phyloP scores from a whole-genome alignment of 2,888 invertebrate genomes.

The Acanthosepion pharaonis region DNA sequence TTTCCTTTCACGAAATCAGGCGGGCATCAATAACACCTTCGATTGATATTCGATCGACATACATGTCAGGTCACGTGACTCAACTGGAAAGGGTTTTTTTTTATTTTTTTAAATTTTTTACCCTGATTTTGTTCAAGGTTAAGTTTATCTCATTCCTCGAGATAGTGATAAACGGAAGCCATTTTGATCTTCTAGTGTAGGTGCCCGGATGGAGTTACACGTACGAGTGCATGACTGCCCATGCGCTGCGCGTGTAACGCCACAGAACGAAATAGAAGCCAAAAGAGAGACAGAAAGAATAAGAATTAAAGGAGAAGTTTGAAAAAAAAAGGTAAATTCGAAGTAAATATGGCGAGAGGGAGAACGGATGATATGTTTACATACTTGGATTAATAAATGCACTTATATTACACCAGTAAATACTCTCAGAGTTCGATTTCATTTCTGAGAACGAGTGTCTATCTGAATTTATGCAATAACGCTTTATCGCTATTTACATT shows the following conservation, averaged over 20 bases:
- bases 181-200: not conserved
- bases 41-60: constrained; percentile 33
- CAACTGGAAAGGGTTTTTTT: not conserved
- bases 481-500: too few relatives aligned
- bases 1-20: not conserved
- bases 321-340: not conserved
- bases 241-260: not conserved
- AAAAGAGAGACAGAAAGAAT: not conserved
- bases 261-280: not conserved
- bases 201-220: not conserved
- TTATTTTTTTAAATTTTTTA: not conserved
- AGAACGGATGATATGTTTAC: not conserved
- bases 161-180: not conserved
- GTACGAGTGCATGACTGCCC: not conserved
- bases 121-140: not conserved
- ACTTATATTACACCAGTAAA: too few relatives aligned
- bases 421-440: too few relatives aligned
- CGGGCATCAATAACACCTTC: not conserved
- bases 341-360: not conserved
- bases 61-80: not conserved
- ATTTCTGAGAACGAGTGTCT: too few relatives aligned
- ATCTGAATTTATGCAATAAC: too few relatives aligned
- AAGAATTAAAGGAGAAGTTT: not conserved
- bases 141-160: constrained; percentile 6
- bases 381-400: too few relatives aligned